Conservation (phyloP, 2,113 vertebrate species). For the Zeus faber region DNA sequence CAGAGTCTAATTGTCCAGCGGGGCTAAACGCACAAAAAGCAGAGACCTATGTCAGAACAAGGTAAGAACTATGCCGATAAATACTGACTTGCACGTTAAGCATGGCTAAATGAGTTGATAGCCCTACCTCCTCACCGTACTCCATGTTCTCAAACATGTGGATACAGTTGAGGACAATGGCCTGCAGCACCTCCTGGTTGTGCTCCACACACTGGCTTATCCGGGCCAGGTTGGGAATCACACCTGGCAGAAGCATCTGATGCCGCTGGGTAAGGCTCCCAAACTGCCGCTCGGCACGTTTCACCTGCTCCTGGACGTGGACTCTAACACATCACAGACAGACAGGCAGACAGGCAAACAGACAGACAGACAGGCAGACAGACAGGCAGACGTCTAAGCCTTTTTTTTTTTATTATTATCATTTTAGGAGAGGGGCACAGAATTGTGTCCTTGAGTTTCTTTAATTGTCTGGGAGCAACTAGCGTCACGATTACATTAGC, state of each 20-base stretch:
- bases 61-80: no score
- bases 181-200: conserved; percentile 91
- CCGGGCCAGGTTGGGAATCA: conserved; percentile 83
- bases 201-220: conserved; percentile 89
- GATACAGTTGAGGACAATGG: conserved; percentile 89
- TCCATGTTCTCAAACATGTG: conserved; percentile 99
- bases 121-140: conserved; percentile 90
- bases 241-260: conserved; percentile 85
- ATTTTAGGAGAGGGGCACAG: no score
- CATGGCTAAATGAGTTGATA: no score
- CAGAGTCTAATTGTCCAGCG: background rate
- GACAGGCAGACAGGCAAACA: background rate
- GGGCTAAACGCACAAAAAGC: no score
- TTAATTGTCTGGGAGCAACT: no score
- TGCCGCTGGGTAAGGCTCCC: conserved; percentile 84
- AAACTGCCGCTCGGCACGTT: conserved; percentile 91
- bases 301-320: conserved; percentile 90
- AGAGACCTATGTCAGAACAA: no score
- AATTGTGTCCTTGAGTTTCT: no score
- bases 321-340: conserved; percentile 70
- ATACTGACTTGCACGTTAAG: no score
- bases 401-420: no score
- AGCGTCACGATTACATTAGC: no score
- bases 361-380: no score
- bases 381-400: no score